Evolutionary conservation across 2,113 vertebrate genomes (phyloP), one percentile per base, ranked within the genome.

Genomic region (Prinia subflava): DNA sequence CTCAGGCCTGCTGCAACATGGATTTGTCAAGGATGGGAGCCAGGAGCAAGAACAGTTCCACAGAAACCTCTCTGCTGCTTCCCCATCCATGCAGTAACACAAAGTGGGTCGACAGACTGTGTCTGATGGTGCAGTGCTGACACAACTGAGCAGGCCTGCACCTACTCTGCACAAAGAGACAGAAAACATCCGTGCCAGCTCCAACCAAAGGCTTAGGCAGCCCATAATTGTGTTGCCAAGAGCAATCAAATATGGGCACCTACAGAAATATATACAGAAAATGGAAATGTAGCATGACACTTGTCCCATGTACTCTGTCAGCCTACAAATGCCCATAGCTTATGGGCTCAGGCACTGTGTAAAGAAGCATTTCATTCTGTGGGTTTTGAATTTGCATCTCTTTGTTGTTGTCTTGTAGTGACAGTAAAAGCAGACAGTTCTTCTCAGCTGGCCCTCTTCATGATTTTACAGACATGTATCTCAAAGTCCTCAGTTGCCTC

Each of bases 121-220:
- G 35, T 52, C 23, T 78, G 63, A 39, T 9, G 22, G 42, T 1
- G 19, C 35, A 49, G 39, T 13, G 64, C 68, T 65, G 73, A 24
- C 6, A 10, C 80, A 49, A 10, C 56, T 0, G 0, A 42, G 83
- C 70, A 82, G 50, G 15, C 1, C 0, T 35, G 39, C 41, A 79
- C 46, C 62, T 49, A 24, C 50, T 69, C 49, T 65, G 41, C 25
- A 22, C 22, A 30, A 19, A 37, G 93, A 64, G 93, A 64, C 0
- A 91, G 62, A 60, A 93, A 64, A 39, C 9, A 25, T 35, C 60
- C 0, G 0, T 63, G 44, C 31, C 37, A 91, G 52, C 60, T 82
- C 52, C 62, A 82, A 28, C 39, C 52, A 62, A 41, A 78, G 50
- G 46, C 15, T 62, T 13, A 63, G 35, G 14, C 67, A 75, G 27